Base-by-base conservation (phyloP, 2,797 vertebrate genomes). In the Sphaeramia orbicularis region DNA sequence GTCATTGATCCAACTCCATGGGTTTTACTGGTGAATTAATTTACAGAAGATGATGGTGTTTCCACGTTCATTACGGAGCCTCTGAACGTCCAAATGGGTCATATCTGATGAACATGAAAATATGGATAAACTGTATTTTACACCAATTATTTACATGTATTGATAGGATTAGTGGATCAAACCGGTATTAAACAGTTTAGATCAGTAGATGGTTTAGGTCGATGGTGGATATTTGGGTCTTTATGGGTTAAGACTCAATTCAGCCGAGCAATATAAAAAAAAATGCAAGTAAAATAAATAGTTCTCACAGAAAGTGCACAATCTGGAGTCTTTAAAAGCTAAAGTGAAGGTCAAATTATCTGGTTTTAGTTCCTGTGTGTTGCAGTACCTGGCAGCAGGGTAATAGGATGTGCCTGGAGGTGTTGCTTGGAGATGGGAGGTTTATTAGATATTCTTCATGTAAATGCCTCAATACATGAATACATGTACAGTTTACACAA, bases 371-470 rank as follows among this genome's bases (percentile, higher is more conserved):
- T 81, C 60, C 53, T 65, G 56, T 71, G 55, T 44, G 47, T 50
- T 74, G 58, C 59, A 59, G 53, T 65, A 69, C 78, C 55, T 72
- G 70, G 71, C 63, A 81, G 79, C 71, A 52, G 59, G 67, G 44
- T 70, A 42, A 81, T 60, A 77, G 65, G 55, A 80, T 59, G 58
- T 67, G 78, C 65, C 78, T 54, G 65, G 61, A 80, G 83, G 74
- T 74, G 71, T 85, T 78, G 73, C 64, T 63, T 44, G 44, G 53
- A 86, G 79, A 83, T 76, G 61, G 68, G 62, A 59, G 56, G 44
- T 73, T 86, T 78, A 80, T 82, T 84, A 76, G 63, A 70, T 71
- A 80, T 53, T 78, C 47, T 80, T 50, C 56, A 79, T 65, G 55
- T 50, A 71, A 81, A 50, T 52, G 62, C 54, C 70, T 74, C 76